Base-by-base conservation (phyloP, 2,797 vertebrate species). In the Spizella passerina region DNA sequence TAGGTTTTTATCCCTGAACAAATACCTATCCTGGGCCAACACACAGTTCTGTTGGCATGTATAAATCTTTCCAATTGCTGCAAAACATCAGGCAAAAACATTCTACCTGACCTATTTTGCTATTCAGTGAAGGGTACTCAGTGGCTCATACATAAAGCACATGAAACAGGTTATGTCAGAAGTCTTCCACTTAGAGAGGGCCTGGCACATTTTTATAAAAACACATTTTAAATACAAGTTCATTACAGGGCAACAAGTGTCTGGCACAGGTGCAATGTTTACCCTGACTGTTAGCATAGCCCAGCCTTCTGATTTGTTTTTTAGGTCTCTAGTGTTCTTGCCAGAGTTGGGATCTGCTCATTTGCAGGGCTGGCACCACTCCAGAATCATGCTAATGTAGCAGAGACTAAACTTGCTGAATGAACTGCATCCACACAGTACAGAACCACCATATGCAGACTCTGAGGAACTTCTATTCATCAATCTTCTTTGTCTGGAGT, bases 1-100 rank as follows among this genome's bases (percentile, higher is more conserved):
- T 88, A 63, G 56, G 36, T 52, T 92, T 59, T 90, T 49, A 73
- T 93, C 78, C 82, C 82, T 93, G 87, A 95, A 94, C 43, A 89
- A 76, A 94, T 38, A 76, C 16, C 65, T 63, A 57, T 79, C 93
- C 86, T 72, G 73, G 68, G 86, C 96, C 96, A 94, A 94, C 61
- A 22, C 63, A 84, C 32, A 22, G 36, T 47, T 52, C 56, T 27
- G 50, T 57, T 87, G 76, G 91, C 86, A 86, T 86, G 64, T 88
- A 65, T 90, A 88, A 96, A 96, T 81, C 93, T 78, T 85, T 88
- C 75, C 78, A 88, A 96, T 82, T 94, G 82, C 86, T 75, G 96
- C 93, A 97, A 93, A 97, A 79, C 63, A 89, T 90, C 93, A 94
- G 83, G 83, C 81, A 95, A 82, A 93, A 85, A 94, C 64, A 80